Evolutionary conservation across 2,113 vertebrate species (phyloP), one percentile per base, ranked within the genome.

Genomic region (Spea bombifrons): DNA sequence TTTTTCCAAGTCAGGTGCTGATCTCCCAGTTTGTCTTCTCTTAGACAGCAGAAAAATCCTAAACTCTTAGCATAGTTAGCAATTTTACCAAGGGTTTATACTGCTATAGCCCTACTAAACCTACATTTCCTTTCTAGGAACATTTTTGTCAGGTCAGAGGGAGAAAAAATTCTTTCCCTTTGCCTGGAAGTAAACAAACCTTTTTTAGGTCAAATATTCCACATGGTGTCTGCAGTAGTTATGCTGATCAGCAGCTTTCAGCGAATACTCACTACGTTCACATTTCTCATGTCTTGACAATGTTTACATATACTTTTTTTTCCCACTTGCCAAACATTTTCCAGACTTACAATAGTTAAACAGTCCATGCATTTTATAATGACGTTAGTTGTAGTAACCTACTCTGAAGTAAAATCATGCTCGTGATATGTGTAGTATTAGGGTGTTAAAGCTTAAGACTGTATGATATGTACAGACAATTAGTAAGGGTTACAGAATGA

Each of bases 151-250:
- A 64, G 61, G 47, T 69, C 47, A 69, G 67, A 44, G 13, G 10
- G 5, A 7, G 69, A 7, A 72, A 59, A 45, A 52, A 72, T 72
- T 72, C 71, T 53, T 57, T 43, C 5, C 6, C 46, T 17, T 57
- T 30, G 13, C 3, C 4, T 72, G 53, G 43, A 72, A 59, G 53
- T 57, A 73, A 73, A 61, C 57, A 61, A 61, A 63, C 12, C 44
- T 73, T 73, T 64, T 73, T 73, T 73, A 53, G 68, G 49, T 71
- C 46, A 71, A 30, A 48, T 53, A 52, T 72, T 72, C 52, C 12
- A 45, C 50, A 72, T n/a, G 5, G 53, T 72, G 10, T 53, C 49
- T 57, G 50, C 6, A 72, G 43, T 8, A 53, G 2, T 46, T 73
- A n/a, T 73, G 71, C 30, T 59, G 49, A 50, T 52, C 10, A 17